Evolutionary conservation across 2,113 vertebrate species (phyloP).

Genomic region (Ivindomyrus marchei): DNA sequence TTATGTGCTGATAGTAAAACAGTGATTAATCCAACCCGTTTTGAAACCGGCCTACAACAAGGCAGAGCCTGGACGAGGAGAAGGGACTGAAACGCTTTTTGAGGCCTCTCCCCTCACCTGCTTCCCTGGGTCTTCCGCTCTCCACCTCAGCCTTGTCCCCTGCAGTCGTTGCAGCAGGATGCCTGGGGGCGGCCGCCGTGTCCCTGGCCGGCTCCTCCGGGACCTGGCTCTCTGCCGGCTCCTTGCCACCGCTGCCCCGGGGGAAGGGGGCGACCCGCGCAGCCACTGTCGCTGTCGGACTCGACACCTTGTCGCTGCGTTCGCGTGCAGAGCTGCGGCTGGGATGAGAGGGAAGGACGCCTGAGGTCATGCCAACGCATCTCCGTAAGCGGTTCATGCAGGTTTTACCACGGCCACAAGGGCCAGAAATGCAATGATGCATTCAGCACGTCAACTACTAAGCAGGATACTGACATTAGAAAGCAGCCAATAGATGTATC

Average conservation of each 20-base stretch:
- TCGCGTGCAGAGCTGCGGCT: slow-evolving; percentile 75
- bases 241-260: slow-evolving; percentile 72
- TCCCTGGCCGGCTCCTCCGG: slow-evolving; percentile 74
- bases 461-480: neutral
- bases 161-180: slow-evolving; percentile 64
- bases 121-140: slow-evolving; percentile 60
- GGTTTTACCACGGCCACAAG: neutral
- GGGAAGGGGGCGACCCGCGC: slow-evolving; percentile 62
- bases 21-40: neutral
- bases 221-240: slow-evolving; percentile 69
- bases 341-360: neutral
- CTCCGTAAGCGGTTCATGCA: too few species aligned
- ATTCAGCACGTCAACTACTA: neutral
- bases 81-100: neutral
- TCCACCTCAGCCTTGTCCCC: slow-evolving; percentile 70
- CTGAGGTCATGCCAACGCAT: neutral
- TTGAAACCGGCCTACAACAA: neutral
- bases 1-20: neutral
- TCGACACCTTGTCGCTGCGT: slow-evolving; percentile 77
- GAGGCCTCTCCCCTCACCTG: slow-evolving; percentile 54
- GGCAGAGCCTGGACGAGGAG: neutral
- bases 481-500: neutral
- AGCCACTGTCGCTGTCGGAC: slow-evolving; percentile 48
- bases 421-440: neutral
- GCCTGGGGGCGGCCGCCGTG: slow-evolving; percentile 63